Evolutionary conservation across 2,888 invertebrate genomes (phyloP).

Genomic region (Drosophila meridionalis): DNA sequence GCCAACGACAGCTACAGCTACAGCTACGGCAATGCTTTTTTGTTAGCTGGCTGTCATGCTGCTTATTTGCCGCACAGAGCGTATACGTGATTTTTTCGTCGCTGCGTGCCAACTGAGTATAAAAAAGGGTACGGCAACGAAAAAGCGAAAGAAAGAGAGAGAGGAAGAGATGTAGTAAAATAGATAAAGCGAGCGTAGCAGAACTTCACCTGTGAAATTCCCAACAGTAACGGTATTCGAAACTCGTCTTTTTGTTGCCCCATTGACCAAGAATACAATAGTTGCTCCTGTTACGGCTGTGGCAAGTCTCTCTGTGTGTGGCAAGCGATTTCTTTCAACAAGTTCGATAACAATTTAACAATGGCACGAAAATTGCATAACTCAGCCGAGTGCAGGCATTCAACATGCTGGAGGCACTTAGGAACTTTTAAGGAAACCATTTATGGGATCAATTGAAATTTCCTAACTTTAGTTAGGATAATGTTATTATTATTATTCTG

Average conservation of each 20-base stretch:
- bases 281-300: not conserved
- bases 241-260: constrained; percentile 17
- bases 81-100: constrained; percentile 73
- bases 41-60: constrained; percentile 29
- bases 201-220: constrained; percentile 45
- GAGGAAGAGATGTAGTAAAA: not conserved
- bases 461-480: constrained; percentile 1
- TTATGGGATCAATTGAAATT: constrained; percentile 18
- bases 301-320: constrained; percentile 6
- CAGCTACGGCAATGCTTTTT: not conserved
- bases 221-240: constrained; percentile 18
- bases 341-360: constrained; percentile 40
- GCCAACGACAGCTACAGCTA: not conserved
- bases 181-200: constrained; percentile 2
- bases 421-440: constrained; percentile 17
- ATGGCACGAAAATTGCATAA: constrained; percentile 31
- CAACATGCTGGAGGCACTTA: constrained; percentile 12
- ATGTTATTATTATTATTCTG: constrained; percentile 8
- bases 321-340: constrained; percentile 30
- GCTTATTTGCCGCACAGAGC: constrained; percentile 61
- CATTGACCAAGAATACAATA: constrained; percentile 28
- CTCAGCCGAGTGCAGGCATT: constrained; percentile 23
- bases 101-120: constrained; percentile 69
- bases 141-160: not conserved
- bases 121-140: constrained; percentile 38